Evolutionary conservation across 2,797 vertebrate genomes (phyloP).

Genomic region (Acanthornis magna): DNA sequence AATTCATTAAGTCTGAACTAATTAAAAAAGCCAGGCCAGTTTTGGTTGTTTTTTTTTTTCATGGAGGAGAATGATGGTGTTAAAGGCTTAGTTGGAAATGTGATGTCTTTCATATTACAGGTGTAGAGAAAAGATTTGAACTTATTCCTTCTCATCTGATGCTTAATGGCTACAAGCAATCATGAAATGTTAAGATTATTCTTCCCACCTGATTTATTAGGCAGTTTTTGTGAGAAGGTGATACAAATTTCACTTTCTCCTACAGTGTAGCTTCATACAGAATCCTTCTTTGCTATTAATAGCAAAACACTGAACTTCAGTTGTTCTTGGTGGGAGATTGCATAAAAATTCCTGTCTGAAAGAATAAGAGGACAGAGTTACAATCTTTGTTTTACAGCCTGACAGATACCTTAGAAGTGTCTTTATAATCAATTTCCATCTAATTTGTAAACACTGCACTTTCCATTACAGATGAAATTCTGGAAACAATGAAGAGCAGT

Average conservation of each 20-base stretch:
- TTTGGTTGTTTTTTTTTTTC: background rate
- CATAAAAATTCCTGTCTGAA: background rate
- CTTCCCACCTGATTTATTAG: background rate
- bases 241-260: background rate
- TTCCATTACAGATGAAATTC: conserved; percentile 84
- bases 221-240: background rate
- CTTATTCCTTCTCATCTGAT: background rate
- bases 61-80: background rate
- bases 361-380: background rate
- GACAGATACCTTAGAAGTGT: background rate
- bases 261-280: background rate
- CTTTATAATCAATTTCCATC: background rate
- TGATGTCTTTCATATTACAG: background rate
- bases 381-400: background rate
- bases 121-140: background rate
- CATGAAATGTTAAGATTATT: background rate
- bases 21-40: background rate
- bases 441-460: background rate
- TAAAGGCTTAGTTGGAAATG: background rate
- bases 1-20: background rate
- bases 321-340: background rate
- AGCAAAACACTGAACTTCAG: background rate
- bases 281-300: background rate
- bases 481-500: conserved; percentile 70
- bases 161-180: background rate